A percentile compares a stretch with the other conserved stretches of the same genome.
phyloP scores from a whole-genome alignment of 1,140 invertebrate species.

The Ceratina japonica region DNA sequence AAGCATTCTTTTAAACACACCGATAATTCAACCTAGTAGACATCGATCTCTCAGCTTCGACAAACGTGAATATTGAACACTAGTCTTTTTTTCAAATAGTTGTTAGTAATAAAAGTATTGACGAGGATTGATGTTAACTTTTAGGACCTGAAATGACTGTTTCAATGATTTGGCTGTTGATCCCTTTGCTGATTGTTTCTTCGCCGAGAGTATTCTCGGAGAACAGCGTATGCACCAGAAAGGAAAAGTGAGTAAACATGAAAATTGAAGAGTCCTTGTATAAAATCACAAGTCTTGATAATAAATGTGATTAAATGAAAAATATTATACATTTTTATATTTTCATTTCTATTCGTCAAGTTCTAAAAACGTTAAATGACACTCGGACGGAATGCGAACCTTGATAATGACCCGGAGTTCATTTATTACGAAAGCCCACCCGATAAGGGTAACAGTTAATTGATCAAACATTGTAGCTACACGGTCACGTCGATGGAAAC shows the following conservation, averaged over 20 bases:
- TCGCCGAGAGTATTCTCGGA: constrained; percentile 71
- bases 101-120: background rate
- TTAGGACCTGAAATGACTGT: constrained; percentile 41
- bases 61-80: background rate
- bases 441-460: constrained; percentile 56
- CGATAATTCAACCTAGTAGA: background rate
- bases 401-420: constrained; percentile 44
- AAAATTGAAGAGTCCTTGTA: too few relatives aligned
- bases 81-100: background rate
- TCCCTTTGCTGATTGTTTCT: constrained; percentile 54
- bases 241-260: constrained; percentile 75
- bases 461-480: constrained; percentile 78
- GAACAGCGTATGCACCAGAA: constrained; percentile 74
- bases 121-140: background rate
- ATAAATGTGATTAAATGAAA: background rate
- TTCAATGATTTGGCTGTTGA: constrained; percentile 17
- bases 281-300: too few relatives aligned
- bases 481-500: constrained; percentile 81
- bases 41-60: background rate
- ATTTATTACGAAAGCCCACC: constrained; percentile 31
- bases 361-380: background rate
- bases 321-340: background rate
- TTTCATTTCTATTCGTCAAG: background rate
- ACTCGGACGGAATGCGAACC: constrained; percentile 8
- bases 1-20: constrained; percentile 1